phyloP scores from a whole-genome alignment of 2,797 vertebrate genomes.

The Vipera ursinii region DNA sequence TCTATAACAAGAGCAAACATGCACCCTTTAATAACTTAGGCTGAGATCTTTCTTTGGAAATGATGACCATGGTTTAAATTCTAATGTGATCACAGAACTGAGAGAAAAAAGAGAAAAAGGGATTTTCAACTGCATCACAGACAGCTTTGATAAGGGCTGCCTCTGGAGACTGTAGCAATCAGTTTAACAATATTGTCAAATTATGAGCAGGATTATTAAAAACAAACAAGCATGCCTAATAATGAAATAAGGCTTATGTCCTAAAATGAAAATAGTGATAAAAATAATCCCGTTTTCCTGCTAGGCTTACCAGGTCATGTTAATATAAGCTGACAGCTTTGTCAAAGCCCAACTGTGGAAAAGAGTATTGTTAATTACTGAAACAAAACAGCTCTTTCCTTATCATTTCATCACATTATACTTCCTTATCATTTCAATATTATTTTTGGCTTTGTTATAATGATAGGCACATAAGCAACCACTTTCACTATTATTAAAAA shows the following conservation, averaged over 20 bases:
- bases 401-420: neutral
- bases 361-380: neutral
- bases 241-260: neutral
- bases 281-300: neutral
- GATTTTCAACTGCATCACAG: neutral
- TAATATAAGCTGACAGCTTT: neutral
- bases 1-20: neutral
- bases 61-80: neutral
- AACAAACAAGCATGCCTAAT: neutral
- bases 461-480: neutral
- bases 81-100: neutral
- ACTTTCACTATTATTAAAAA: neutral
- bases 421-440: neutral
- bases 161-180: neutral
- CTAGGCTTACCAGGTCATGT: neutral
- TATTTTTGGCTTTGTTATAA: neutral
- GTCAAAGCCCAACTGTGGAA: neutral
- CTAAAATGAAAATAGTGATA: neutral
- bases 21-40: constrained; percentile 1
- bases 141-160: neutral
- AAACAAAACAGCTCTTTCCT: neutral
- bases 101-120: neutral
- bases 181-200: neutral
- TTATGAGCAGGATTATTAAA: neutral
- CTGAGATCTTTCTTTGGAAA: constrained; percentile 7